Evolutionary conservation across 2,888 invertebrate genomes (phyloP).

Genomic region (Volucella bombylans): DNA sequence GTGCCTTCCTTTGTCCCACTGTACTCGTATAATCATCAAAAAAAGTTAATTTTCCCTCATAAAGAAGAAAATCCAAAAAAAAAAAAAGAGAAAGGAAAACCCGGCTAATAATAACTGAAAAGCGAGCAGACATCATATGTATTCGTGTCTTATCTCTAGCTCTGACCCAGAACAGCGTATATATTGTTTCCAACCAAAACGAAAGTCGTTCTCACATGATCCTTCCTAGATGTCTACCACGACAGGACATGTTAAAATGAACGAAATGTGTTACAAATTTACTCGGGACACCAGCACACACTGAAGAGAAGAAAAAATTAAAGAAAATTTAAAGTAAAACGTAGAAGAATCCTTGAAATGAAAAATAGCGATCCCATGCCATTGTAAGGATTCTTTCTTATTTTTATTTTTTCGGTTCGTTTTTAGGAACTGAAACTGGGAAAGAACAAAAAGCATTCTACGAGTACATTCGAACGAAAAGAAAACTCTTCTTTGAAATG

Average conservation of each 20-base stretch:
- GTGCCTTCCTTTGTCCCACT: too few species aligned
- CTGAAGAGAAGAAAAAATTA: background rate
- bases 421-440: background rate
- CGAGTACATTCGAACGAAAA: conserved; percentile 9
- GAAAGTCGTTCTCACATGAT: conserved; percentile 6
- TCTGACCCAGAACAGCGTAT: background rate
- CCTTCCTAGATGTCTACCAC: conserved; percentile 8
- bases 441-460: conserved; percentile 6
- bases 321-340: too few species aligned
- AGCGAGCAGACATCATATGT: too few species aligned
- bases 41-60: too few species aligned
- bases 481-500: conserved; percentile 47
- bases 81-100: too few species aligned
- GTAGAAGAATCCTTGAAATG: conserved; percentile 29
- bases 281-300: conserved; percentile 5
- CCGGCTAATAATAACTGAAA: too few species aligned
- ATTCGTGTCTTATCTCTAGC: too few species aligned
- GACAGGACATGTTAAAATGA: conserved; percentile 38
- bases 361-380: conserved; percentile 44
- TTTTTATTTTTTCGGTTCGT: conserved; percentile 4
- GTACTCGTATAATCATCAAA: too few species aligned
- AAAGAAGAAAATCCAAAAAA: too few species aligned
- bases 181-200: background rate
- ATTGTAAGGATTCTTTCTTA: conserved; percentile 3
- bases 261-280: conserved; percentile 50